Evolutionary conservation across 2,113 vertebrate genomes (phyloP).

Genomic region (Acanthisitta chloris): DNA sequence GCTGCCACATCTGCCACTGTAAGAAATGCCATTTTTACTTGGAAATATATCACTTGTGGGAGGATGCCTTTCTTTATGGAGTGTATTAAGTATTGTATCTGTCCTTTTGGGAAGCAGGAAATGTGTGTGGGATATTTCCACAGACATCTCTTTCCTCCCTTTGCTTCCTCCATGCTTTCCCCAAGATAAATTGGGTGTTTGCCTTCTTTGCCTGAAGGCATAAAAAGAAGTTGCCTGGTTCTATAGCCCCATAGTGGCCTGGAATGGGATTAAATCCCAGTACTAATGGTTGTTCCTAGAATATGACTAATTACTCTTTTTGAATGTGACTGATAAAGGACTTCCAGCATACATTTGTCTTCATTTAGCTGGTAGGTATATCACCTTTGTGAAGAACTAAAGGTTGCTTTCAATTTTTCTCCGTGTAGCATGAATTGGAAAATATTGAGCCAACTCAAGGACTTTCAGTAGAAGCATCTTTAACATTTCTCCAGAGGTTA

Average conservation of each 20-base stretch:
- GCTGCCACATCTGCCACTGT: constrained; percentile 95
- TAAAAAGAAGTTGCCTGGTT: background rate
- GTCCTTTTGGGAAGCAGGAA: background rate
- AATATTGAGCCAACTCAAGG: constrained; percentile 93
- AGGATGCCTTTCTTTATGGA: background rate
- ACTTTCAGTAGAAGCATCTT: constrained; percentile 87
- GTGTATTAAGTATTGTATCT: background rate
- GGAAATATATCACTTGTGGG: background rate
- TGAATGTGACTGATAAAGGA: background rate
- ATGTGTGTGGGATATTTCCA: background rate
- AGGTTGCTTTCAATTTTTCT: constrained; percentile 12
- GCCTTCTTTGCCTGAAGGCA: background rate
- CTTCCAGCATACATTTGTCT: background rate
- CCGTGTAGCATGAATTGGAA: constrained; percentile 90
- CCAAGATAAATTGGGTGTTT: background rate
- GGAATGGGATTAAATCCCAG: background rate
- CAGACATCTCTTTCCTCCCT: background rate
- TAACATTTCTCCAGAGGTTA: constrained; percentile 92
- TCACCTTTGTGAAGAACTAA: background rate
- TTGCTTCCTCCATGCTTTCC: background rate
- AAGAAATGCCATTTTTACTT: constrained; percentile 61
- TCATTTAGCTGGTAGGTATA: background rate
- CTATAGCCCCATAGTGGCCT: background rate
- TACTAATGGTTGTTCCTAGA: background rate
- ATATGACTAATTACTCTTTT: background rate